phyloP scores from a whole-genome alignment of 2,113 vertebrate species.

The Lathamus discolor region DNA sequence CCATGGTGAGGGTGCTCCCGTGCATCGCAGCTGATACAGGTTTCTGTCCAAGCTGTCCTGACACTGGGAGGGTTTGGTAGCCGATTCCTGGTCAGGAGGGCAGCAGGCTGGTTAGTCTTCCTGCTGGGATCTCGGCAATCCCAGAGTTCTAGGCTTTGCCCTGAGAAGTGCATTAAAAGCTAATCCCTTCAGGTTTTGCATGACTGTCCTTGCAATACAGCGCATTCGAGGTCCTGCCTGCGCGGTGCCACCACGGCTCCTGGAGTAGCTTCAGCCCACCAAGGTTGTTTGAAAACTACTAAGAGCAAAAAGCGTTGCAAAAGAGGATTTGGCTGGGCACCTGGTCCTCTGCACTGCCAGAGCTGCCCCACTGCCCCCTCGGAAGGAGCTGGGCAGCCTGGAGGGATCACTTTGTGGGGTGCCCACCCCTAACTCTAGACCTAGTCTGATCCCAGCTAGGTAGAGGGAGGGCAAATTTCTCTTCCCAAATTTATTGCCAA shows the following conservation, averaged over 20 bases:
- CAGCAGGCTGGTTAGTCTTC: neutral
- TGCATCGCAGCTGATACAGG: neutral
- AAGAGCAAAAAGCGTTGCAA: neutral
- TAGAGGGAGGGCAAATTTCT: neutral
- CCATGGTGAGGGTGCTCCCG: neutral
- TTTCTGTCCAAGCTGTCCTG: neutral
- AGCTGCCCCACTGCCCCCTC: neutral
- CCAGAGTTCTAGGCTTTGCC: neutral
- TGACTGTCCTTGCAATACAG: neutral
- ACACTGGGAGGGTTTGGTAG: neutral
- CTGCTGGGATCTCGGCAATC: neutral
- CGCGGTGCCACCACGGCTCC: fast-evolving
- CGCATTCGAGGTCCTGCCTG: neutral
- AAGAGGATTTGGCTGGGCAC: neutral
- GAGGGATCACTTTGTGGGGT: neutral
- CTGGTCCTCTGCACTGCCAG: neutral
- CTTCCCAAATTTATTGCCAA: neutral
- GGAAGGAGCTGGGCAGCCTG: neutral
- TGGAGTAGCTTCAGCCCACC: neutral
- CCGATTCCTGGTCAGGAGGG: neutral
- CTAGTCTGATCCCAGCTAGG: neutral
- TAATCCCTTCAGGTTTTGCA: neutral
- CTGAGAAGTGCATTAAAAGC: neutral
- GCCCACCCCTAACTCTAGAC: neutral
- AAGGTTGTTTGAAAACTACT: neutral